A percentile compares a stretch with the other conserved stretches of the same genome.
These are phyloP conservation scores for Oenanthe oenanthe DNA, from an alignment of 2,113 vertebrate genomes.

Conservation along the genomic window DNA sequence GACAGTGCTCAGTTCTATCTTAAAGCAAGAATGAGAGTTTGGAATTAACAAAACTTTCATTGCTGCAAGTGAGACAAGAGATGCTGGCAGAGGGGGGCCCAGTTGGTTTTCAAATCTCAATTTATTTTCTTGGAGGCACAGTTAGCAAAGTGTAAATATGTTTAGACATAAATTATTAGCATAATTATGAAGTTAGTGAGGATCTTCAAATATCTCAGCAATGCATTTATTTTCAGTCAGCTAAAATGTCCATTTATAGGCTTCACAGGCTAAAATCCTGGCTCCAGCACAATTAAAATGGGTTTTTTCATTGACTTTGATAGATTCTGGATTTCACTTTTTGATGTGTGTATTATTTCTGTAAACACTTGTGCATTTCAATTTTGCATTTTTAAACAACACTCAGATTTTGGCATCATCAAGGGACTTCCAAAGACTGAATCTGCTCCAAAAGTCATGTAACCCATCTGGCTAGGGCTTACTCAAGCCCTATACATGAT, in stretches of 20 bases:
- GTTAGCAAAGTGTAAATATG: background rate
- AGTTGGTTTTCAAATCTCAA: background rate
- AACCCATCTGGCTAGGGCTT: background rate
- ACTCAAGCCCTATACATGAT: background rate
- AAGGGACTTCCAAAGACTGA: background rate
- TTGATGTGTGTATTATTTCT: background rate
- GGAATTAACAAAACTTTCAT: background rate
- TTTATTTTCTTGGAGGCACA: background rate
- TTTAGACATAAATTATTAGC: background rate
- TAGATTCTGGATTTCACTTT: background rate
- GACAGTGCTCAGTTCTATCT: background rate
- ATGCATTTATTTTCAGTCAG: background rate
- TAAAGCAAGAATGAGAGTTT: background rate
- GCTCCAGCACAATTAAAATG: background rate
- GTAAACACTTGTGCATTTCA: accelerated
- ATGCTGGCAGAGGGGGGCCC: background rate
- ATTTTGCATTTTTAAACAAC: background rate
- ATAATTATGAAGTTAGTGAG: background rate
- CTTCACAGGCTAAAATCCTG: background rate
- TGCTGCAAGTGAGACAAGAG: background rate
- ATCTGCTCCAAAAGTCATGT: background rate
- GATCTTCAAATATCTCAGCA: background rate
- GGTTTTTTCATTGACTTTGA: background rate
- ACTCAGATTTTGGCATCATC: background rate
- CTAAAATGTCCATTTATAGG: background rate